Evolutionary conservation across 2,113 vertebrate species (phyloP), one percentile per base, ranked within the genome.

Genomic region (Callopanchax toddi): DNA sequence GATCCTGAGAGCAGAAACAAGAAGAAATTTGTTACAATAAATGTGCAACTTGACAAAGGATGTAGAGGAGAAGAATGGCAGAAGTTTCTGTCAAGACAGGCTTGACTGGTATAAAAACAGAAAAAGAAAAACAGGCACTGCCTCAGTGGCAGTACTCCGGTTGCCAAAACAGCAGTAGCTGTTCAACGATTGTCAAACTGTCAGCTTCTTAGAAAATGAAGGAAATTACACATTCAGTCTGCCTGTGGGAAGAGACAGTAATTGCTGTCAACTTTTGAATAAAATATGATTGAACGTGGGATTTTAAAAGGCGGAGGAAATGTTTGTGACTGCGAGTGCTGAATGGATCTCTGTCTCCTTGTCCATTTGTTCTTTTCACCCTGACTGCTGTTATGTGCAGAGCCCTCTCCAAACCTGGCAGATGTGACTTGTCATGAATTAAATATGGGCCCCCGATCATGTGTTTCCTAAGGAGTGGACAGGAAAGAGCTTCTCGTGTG

Each of bases 401-500:
- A 89, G 67, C 58, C 68, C 67, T 64, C 37, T 87, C 40, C 67
- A 76, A 55, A 48, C 74, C 60, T 64, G 84, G 86, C 89, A 91
- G 83, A 84, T 89, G 87, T 88, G 85, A 89, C 79, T 76, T 61
- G 64, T 92, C 85, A 90, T 92, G 90, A 93, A 92, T 93, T 91
- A 91, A 91, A 93, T 89, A 92, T 92, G 73, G 75, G 44, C 56
- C 58, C 78, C 66, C 73, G 82, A 86, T 92, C 60, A 67, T 82
- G 82, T 84, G 69, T 81, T 92, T 91, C 75, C 71, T 72, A 87
- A 42, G 81, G 82, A 84, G 71, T 74, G 69, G 78, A 78, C 89
- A 84, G 88, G 82, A 90, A 86, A 85, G 58, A 87, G 78, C 39
- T 82, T 62, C 71, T 92, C 89, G 90, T 90, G 88, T 91, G 91